Evolutionary conservation across 2,797 vertebrate genomes (phyloP).

Genomic region (Nyctibius grandis): DNA sequence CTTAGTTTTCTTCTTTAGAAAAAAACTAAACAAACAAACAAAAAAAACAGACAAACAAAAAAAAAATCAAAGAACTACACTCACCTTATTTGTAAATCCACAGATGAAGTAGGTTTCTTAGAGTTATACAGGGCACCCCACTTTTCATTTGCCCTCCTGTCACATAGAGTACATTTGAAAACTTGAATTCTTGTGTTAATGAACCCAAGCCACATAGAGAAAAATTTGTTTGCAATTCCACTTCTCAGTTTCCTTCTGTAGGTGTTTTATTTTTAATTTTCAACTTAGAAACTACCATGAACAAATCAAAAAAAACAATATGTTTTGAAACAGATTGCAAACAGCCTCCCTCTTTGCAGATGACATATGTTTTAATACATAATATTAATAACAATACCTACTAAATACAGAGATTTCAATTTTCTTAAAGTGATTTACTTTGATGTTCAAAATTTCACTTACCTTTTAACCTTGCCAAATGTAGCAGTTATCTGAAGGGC

Average conservation of each 20-base stretch:
- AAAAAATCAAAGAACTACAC: neutral
- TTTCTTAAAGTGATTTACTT: neutral
- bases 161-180: neutral
- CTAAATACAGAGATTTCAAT: neutral
- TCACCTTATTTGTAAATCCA: neutral
- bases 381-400: neutral
- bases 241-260: neutral
- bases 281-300: neutral
- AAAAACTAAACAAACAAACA: neutral
- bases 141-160: neutral
- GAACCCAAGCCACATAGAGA: neutral
- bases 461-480: neutral
- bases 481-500: neutral
- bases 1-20: neutral
- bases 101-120: neutral
- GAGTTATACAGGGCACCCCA: fast-evolving
- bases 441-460: neutral
- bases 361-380: neutral
- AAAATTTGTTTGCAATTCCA: neutral
- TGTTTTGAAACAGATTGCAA: neutral
- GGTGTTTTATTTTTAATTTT: neutral
- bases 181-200: neutral
- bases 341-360: neutral
- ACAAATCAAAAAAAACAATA: neutral
- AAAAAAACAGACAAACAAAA: neutral